Conservation (phyloP, 2,888 invertebrate genomes). For the Drosophila kambysellisi region DNA sequence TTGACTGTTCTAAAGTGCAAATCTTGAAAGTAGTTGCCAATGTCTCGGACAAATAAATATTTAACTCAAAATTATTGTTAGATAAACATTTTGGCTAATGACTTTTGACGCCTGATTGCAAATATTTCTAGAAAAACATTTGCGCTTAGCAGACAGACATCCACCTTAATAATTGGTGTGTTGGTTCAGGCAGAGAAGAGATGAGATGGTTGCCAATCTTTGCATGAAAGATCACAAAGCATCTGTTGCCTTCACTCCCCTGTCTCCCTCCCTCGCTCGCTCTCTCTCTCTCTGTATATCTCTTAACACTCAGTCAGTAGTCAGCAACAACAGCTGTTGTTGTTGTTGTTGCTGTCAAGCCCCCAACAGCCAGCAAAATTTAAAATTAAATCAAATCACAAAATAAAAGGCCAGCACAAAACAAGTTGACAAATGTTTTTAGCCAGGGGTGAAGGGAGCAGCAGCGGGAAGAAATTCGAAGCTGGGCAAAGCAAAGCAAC, state of each 20-base stretch:
- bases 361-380: constrained; percentile 32
- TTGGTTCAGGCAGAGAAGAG: too few species aligned
- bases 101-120: background rate
- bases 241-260: background rate
- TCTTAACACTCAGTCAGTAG: background rate
- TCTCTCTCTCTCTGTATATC: background rate
- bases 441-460: background rate
- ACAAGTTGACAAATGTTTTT: constrained; percentile 52
- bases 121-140: constrained; percentile 11
- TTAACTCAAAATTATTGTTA: background rate
- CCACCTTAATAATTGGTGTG: background rate
- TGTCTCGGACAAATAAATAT: background rate
- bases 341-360: constrained; percentile 9
- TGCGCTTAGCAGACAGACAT: background rate
- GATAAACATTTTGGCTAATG: constrained; percentile 1
- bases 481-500: constrained; percentile 17
- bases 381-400: constrained; percentile 23
- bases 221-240: background rate
- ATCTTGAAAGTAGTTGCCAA: constrained; percentile 1
- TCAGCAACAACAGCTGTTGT: background rate
- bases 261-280: too few species aligned
- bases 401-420: constrained; percentile 28
- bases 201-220: background rate
- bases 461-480: background rate
- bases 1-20: background rate